A percentile compares a stretch with the other conserved stretches of the same genome.
phyloP scores from a whole-genome alignment of 2,888 invertebrate species.

The Patella depressa region DNA sequence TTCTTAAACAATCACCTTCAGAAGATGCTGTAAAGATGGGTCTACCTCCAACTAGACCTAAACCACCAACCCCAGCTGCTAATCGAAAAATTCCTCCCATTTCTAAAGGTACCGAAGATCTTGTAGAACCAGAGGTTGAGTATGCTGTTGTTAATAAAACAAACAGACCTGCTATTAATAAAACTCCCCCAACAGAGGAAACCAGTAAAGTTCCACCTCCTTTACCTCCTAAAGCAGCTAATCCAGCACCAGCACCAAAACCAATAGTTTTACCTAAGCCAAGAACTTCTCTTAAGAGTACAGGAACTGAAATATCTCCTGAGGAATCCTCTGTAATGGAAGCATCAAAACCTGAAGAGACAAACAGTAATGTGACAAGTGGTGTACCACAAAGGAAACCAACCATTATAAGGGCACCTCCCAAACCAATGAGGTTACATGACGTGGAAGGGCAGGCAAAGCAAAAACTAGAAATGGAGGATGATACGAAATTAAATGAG shows the following conservation, averaged over 20 bases:
- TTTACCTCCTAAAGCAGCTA: conserved; percentile 12
- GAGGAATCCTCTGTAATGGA: background rate
- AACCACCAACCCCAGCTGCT: conserved; percentile 22
- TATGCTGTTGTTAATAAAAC: background rate
- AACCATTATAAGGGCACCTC: conserved; percentile 46
- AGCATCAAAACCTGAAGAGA: background rate
- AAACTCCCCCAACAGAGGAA: background rate
- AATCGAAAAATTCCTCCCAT: background rate
- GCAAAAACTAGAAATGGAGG: too few relatives aligned
- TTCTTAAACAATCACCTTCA: conserved; percentile 6
- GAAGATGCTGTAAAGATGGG: conserved; percentile 15
- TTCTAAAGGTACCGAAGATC: background rate
- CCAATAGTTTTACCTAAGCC: conserved; percentile 47
- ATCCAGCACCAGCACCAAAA: conserved; percentile 33
- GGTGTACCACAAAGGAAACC: conserved; percentile 39
- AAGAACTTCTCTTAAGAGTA: conserved; percentile 22
- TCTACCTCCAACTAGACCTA: conserved; percentile 19
- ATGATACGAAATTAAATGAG: too few relatives aligned
- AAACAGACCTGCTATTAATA: background rate
- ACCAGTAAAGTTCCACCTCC: conserved; percentile 17
- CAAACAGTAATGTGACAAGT: background rate
- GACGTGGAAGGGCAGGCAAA: background rate
- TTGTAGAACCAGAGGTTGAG: background rate
- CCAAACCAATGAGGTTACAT: conserved; percentile 24
- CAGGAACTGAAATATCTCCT: conserved; percentile 26